Base-by-base conservation (phyloP, 2,113 vertebrate genomes). In the Bos javanicus region DNA sequence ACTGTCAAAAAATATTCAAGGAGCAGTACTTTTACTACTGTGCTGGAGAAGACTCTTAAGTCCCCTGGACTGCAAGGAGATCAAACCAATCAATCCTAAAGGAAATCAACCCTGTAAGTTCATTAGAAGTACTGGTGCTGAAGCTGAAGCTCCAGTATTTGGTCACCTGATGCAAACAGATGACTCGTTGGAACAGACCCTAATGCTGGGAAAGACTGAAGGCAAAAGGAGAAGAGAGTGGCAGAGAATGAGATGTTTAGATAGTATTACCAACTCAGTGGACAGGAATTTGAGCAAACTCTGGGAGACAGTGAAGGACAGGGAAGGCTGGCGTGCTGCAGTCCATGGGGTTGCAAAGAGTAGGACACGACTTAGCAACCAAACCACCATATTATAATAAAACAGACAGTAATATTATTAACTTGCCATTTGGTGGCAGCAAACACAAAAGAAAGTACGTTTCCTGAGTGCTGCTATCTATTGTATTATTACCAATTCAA, bases 401-500 rank as follows among this genome's bases (percentile, higher is more conserved):
- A 93, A 94, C 12, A 92, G 33, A 89, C 13, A 33, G 71, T 56
- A 89, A 89, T 91, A 56, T 54, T 94, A 93, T 48, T 64, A 95
- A 60, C 87, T 43, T 93, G 82, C 96, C 97, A 98, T 71, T 80
- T 89, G 95, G 97, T 94, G 97, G 97, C 96, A 97, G 93, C 93
- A 97, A 92, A 93, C 81, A 93, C 91, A 94, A 94, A 95, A 83
- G 43, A 89, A 96, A 96, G 85, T 57, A 50, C 25, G 62, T 87
- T 81, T 92, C 50, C 54, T 84, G 39, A 87, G 60, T 26, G 54
- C 2, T 48, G 15, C 9, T 26, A 50, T 43, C 91, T 87, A 94
- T 1, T 43, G 6, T 50, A 33, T 60, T 87, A 74, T n/a, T 82
- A 89, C 23, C 43, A 95, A 95, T 33, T 95, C 33, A 90, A 96